Evolutionary conservation across 1,140 invertebrate genomes (phyloP), one percentile per base, ranked within the genome.

Genomic region (Drosophila punjabiensis): DNA sequence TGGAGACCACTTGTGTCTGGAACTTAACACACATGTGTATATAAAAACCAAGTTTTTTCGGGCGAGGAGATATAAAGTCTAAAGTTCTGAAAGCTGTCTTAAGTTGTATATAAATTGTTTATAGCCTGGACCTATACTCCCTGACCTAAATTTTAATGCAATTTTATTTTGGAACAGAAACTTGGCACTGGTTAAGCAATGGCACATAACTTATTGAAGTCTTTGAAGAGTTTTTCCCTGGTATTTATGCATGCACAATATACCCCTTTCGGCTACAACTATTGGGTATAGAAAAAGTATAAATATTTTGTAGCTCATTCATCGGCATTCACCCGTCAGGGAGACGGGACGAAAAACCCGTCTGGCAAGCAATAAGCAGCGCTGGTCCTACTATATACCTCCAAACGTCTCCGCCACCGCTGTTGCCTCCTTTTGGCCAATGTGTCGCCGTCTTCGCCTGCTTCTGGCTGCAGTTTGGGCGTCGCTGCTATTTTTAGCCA

Each of bases 401-500:
- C 39, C 20, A 52, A 43, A 28, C 30, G 35, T n/a, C 30, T 30
- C 20, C 32, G 11, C 11, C 52, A 20, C n/a, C 30, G 52, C 18
- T 33, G 52, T 35, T 4, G 32, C 32, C 53, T 35, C 16, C 32
- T 67, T 30, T 48, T 59, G 61, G 33, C 48, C 67, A 73, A 41
- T 9, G 33, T 67, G 56, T 37, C 45, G 63, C 35, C 24, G 50
- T 55, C 39, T 75, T 33, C 66, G 33, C 66, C 69, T 53, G n/a
- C 58, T 53, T 37, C 45, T 61, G 20, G 37, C 47, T 74, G 70
- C 70, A 74, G 30, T 74, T 74, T 62, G 70, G 68, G 68, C 70
- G 70, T 41, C 48, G 62, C 39, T 45, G 65, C 64, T 88, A 88
- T 88, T 89, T 89, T 56, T 88, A 81, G 65, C 43, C 85, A 79